Conservation (phyloP, 2,888 invertebrate genomes). For the Synanthedon myopaeformis region DNA sequence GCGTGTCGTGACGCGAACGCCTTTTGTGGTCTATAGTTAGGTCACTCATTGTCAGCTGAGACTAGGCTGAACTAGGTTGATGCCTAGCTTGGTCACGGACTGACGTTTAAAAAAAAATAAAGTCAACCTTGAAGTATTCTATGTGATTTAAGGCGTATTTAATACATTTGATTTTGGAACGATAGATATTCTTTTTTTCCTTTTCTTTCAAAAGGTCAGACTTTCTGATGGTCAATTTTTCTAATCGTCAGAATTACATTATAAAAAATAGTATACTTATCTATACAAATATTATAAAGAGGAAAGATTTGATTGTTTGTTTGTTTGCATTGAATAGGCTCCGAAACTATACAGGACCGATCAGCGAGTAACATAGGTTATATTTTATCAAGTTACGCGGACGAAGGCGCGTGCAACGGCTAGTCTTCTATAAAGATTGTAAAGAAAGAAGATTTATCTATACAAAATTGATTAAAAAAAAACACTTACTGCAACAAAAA, state of each 20-base stretch:
- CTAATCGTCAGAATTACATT: no score
- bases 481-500: conserved; percentile 30
- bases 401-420: no score
- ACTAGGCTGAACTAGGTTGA: conserved; percentile 4
- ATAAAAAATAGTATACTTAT: no score
- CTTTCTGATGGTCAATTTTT: no score
- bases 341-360: no score
- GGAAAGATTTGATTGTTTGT: neutral
- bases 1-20: conserved; percentile 3
- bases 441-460: neutral
- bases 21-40: conserved; percentile 12
- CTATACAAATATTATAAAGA: neutral
- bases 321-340: no score
- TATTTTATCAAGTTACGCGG: no score
- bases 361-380: no score
- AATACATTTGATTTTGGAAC: neutral
- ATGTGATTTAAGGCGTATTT: neutral
- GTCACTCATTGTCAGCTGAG: conserved; percentile 16
- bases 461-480: neutral
- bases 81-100: conserved; percentile 9
- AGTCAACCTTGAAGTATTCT: neutral
- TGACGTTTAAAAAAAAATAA: conserved; percentile 1
- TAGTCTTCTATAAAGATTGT: no score
- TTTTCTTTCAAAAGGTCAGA: no score
- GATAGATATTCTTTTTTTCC: no score